Percentiles rank a stretch among this genome's conserved stretches.
Evolutionary conservation across 1,140 invertebrate species (phyloP).

Genomic region (Ips typographus): DNA sequence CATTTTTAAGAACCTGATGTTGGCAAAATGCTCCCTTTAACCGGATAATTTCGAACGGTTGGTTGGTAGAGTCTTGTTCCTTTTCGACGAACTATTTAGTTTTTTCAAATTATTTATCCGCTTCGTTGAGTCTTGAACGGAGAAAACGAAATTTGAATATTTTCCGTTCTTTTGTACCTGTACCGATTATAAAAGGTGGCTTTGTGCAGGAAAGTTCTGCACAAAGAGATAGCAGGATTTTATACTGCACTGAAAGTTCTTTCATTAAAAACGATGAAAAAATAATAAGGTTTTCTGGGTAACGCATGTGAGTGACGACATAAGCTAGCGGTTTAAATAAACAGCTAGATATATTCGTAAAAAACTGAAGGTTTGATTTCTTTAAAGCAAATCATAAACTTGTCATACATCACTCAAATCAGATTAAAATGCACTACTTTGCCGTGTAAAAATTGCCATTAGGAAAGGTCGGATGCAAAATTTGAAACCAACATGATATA

Average conservation of each 20-base stretch:
- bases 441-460: not conserved
- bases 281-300: not conserved
- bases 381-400: not conserved
- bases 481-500: too few relatives aligned
- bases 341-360: not conserved
- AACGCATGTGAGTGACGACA: not conserved
- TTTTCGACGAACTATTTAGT: not conserved
- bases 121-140: not conserved
- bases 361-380: not conserved
- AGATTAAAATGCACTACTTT: not conserved
- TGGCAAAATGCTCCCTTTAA: too few relatives aligned
- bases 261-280: not conserved
- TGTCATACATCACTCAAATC: not conserved
- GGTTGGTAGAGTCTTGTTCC: too few relatives aligned
- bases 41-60: too few relatives aligned
- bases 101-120: constrained; percentile 1
- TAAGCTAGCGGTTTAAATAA: not conserved
- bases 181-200: not conserved
- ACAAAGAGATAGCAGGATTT: not conserved
- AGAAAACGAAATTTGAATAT: constrained; percentile 3
- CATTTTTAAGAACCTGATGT: too few relatives aligned
- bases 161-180: not conserved
- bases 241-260: not conserved
- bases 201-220: not conserved
- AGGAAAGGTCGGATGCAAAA: too few relatives aligned